Evolutionary conservation across 2,888 invertebrate species (phyloP), one percentile per base, ranked within the genome.

Genomic region (Ophioninae sp.): DNA sequence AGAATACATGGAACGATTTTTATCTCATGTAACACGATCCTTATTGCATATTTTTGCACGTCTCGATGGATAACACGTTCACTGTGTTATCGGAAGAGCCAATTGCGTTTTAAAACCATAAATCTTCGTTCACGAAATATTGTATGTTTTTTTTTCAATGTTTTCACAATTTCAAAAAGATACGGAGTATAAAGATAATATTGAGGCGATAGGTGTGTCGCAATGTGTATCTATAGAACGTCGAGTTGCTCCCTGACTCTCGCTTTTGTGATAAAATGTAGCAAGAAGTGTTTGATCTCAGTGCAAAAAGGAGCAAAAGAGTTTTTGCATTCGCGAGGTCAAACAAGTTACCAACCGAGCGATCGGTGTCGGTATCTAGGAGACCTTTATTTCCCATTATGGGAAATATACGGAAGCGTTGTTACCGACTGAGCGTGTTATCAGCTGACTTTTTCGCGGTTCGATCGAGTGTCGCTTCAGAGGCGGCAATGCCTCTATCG

Each of bases 401-500:
- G 1, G 7, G 8, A 41, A 41, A 30, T 30, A 30, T 9, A 37
- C 37, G 30, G 30, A 39, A 65, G n/a, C 39, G 20, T 37, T 63
- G 8, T n/a, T 23, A 30, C 23, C 30, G 63, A 63, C 22, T 1
- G 37, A 7, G 23, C 30, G 30, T 13, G 51, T 23, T 30, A 41
- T 59, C 41, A 44, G 41, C 22, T 72, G 61, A 23, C 72, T 41
- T 61, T 39, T 41, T 37, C 30, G n/a, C 10, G 30, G 13, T 63
- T 63, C 2, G n/a, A 20, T 30, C 10, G 61, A 69, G 78, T 37
- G 81, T 69, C 73, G 56, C 64, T 67, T 64, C 20, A 56, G 68
- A 61, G 81, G 71, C 81, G 84, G 84, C 84, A 78, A 84, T 84
- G 84, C 78, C 75, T 75, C 17, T 75, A 10, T 74, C 71, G 51